Base-by-base conservation (phyloP, 2,113 vertebrate species). In the Microtus pennsylvanicus region DNA sequence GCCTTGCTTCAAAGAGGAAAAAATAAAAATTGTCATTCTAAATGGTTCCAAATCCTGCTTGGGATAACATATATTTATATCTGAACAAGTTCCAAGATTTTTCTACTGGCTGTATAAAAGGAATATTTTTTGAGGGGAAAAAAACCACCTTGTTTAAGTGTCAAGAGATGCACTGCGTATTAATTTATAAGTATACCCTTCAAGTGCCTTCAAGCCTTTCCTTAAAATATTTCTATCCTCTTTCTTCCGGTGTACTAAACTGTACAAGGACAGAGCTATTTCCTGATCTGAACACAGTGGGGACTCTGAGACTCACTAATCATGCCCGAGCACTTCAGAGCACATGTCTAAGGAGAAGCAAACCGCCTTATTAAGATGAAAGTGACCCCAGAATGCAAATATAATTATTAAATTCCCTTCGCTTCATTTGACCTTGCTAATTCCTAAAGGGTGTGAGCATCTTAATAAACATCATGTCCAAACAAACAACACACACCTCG, bases 391-490 rank as follows among this genome's bases (percentile, higher is more conserved):
- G 74, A 86, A 86, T 88, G 14, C 30, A 94, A 85, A 88, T 30
- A 96, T 6, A 69, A 58, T 69, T 90, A 88, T 93, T 85, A 95
- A 97, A 86, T 70, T 87, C 61, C 90, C 38, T 76, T 93, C 65
- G 24, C 14, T 88, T 78, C 90, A 19, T 52, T 93, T 24, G 6
- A 76, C 67, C 55, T 95, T 80, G 26, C n/a, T 42, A 95, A 72
- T 78, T 97, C 65, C 33, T 94, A 63, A 94, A 38, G 47, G 90
- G 94, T 10, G 61, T 19, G 7, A 26, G 74, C 67, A 75, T 42
- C 58, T 76, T 80, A 28, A 78, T 35, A 75, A 72, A 3, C 63
- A 86, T 11, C 5, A 28, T n/a, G 12, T 45, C 19, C 42, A 58
- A 89, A 17, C 74, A 63, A 52, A 50, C 11, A 91, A 13, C 17